Percentiles rank a stretch among this genome's conserved stretches.
phyloP scores from a whole-genome alignment of 2,113 vertebrate species.

The Fulica atra region DNA sequence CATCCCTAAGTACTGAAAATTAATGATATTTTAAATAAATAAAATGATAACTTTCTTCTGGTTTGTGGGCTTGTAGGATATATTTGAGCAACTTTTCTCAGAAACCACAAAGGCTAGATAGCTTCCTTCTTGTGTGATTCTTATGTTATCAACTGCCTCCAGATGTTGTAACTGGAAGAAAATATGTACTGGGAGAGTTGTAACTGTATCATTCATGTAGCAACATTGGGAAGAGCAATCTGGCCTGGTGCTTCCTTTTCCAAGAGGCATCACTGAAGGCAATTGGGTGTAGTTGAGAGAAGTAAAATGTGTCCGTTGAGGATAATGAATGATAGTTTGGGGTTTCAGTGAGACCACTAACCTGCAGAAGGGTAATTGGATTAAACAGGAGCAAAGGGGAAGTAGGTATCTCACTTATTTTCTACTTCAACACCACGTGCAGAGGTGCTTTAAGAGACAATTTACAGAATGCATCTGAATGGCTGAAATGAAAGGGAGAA shows the following conservation, averaged over 20 bases:
- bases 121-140: not conserved
- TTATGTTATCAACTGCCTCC: not conserved
- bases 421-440: not conserved
- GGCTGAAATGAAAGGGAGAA: not conserved
- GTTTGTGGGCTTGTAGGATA: not conserved
- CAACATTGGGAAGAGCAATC: not conserved
- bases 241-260: not conserved
- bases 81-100: not conserved
- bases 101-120: not conserved
- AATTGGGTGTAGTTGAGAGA: not conserved
- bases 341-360: not conserved
- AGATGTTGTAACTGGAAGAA: conserved; percentile 4
- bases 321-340: not conserved
- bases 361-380: not conserved
- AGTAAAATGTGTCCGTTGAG: not conserved
- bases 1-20: not conserved
- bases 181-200: not conserved
- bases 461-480: not conserved
- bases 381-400: not conserved
- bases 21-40: not conserved
- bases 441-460: not conserved
- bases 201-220: not conserved
- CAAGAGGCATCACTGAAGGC: not conserved
- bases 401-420: not conserved
- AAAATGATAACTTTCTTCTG: not conserved